Evolutionary conservation across 92 coral and sea anemone species (phyloP), one percentile per base, ranked within the genome.

Genomic region (Bergia puertoricense): DNA sequence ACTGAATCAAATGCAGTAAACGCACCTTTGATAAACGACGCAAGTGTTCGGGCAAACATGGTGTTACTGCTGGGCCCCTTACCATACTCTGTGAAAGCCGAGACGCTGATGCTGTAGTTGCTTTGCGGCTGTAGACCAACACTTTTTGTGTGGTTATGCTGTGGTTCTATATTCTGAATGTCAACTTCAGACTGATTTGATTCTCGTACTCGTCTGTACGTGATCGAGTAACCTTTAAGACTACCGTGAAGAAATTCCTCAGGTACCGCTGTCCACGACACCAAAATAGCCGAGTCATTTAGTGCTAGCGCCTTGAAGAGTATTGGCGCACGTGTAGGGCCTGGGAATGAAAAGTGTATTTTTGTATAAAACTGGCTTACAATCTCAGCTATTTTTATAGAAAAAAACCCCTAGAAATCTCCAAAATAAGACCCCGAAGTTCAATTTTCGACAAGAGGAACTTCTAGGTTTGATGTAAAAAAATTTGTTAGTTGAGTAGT

Each of bases 181-280:
- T n/a, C 37, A 2, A n/a, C 39, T 8, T 10, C 22, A 51, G 56
- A 43, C n/a, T 30, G 69, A 38, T 41, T 45, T 4, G 66, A 57
- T 39, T 13, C 36, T 10, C 51, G 62, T 39, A 73, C 36, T 16
- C 50, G 48, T 66, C 59, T 80, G 74, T n/a, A 46, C 8, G 37
- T 30, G 18, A 92, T 59, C 38, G 74, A 50, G 51, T 73, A 86
- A 45, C 94, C 94, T 39, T 54, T 88, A 8, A 89, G 92, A 23
- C 20, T 15, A 14, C 90, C 92, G 56, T 89, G 87, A 40, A 89
- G 81, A 76, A 86, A 82, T 6, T 82, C 88, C 39, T 89, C 39
- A 6, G 92, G 88, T 16, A 89, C 88, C 23, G 90, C 89, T 14
- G 40, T 38, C 94, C 94, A 92, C 42, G 85, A 82, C 44, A 92